Evolutionary conservation across 2,888 invertebrate species (phyloP), one percentile per base, ranked within the genome.

Genomic region (Panopea generosa): DNA sequence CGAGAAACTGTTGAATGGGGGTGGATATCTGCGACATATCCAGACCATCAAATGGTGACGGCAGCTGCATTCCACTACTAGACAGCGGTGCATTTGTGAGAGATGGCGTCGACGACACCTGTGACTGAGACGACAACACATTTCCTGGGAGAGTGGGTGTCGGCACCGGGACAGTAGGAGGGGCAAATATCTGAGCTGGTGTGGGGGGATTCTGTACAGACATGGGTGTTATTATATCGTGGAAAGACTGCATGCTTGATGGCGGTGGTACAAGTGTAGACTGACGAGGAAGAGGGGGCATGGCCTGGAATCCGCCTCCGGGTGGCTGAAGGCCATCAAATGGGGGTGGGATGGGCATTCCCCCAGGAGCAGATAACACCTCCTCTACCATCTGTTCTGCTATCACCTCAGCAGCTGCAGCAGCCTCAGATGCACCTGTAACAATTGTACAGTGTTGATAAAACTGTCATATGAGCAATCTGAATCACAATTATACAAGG

Each of bases 341-440:
- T 26, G 45, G 62, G 26, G n/a, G 68, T 7, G 22, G 65, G 7
- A 18, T 18, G 20, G 55, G 60, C 33, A 55, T 55, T 7, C 24
- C 40, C 4, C 33, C 14, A 2, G 78, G 61, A n/a, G 65, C 56
- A 9, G 83, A 79, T n/a, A 87, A 67, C 2, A 86, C 86, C 26
- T 83, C 82, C 61, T 86, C 88, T 7, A 63, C 70, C 49, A 86
- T 84, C 14, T 79, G 85, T 24, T 83, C 83, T 2, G 87, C 86
- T 20, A 88, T 81, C 38, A 79, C 68, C 60, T 86, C 86, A 9
- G 87, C 86, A 45, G 87, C 86, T 49, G 86, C 82, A 14, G 84
- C 84, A 22, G 87, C 85, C 40, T 87, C 87, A 43, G 82, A 76
- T 1, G 76, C 82, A 79, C 70, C 84, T 84, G 33, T 11, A 72